These are phyloP conservation scores for Hiodon tergisus DNA, from an alignment of 2,113 vertebrate genomes.

Conservation along the genomic window DNA sequence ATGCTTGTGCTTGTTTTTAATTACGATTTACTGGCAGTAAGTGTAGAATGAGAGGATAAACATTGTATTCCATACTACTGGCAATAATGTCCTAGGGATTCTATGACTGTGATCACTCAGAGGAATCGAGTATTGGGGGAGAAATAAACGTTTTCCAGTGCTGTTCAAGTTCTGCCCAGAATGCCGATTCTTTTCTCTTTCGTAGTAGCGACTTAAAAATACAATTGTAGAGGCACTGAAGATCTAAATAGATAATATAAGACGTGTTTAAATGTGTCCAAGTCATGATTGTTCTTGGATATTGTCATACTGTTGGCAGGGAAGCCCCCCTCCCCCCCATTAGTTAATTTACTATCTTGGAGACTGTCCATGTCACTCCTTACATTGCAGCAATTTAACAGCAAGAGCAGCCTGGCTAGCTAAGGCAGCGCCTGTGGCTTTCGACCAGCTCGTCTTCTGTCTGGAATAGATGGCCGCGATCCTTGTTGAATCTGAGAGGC, in stretches of 20 bases:
- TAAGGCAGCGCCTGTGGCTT: conserved; percentile 34
- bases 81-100: too few relatives aligned
- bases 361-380: conserved; percentile 27
- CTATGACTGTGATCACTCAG: too few relatives aligned
- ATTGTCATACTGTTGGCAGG: not conserved
- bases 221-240: too few relatives aligned
- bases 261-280: too few relatives aligned
- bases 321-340: not conserved
- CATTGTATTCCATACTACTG: not conserved
- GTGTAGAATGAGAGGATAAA: not conserved
- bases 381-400: conserved; percentile 40
- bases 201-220: too few relatives aligned
- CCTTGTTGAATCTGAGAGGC: not conserved
- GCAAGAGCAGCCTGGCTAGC: conserved; percentile 27
- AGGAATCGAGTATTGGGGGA: too few relatives aligned
- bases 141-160: too few relatives aligned
- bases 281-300: not conserved
- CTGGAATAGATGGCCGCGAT: conserved; percentile 19
- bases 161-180: too few relatives aligned
- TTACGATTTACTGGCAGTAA: not conserved
- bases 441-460: conserved; percentile 43
- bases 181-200: too few relatives aligned
- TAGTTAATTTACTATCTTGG: conserved; percentile 15
- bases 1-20: not conserved
- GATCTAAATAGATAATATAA: too few relatives aligned